Conservation (phyloP, 2,113 vertebrate species). For the Brevimyrus niger region DNA sequence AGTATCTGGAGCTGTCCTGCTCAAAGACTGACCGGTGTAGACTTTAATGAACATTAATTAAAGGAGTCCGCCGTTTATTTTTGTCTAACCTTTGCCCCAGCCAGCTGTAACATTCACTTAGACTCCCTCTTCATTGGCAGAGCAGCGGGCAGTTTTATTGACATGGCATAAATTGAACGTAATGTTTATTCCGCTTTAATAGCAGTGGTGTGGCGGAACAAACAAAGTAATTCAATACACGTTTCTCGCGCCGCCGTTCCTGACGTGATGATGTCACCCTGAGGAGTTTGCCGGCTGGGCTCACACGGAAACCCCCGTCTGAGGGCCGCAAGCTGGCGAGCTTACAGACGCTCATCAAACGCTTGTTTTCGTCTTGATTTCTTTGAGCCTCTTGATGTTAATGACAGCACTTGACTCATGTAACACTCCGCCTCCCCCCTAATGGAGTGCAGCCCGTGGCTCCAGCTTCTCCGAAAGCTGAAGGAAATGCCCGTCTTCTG, state of each 20-base stretch:
- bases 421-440: background rate
- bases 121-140: slow-evolving; percentile 43
- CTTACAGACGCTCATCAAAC: background rate
- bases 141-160: slow-evolving; percentile 39
- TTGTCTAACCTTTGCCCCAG: background rate
- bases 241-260: slow-evolving; percentile 2
- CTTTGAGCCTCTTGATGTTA: background rate
- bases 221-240: slow-evolving; percentile 47
- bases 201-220: slow-evolving; percentile 46
- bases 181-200: slow-evolving; percentile 53
- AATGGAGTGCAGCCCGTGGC: background rate
- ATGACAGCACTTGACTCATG: background rate
- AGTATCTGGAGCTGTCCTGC: background rate
- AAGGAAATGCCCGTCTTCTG: background rate
- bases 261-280: slow-evolving; percentile 33
- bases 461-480: background rate
- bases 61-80: background rate
- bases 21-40: background rate
- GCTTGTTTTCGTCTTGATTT: background rate
- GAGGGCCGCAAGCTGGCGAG: background rate
- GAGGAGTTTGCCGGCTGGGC: background rate
- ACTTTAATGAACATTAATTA: background rate
- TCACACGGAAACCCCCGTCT: background rate
- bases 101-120: background rate
- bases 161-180: slow-evolving; percentile 43